phyloP scores from a whole-genome alignment of 64 coral and sea anemone genomes.

The Catalaphyllia jardinei region DNA sequence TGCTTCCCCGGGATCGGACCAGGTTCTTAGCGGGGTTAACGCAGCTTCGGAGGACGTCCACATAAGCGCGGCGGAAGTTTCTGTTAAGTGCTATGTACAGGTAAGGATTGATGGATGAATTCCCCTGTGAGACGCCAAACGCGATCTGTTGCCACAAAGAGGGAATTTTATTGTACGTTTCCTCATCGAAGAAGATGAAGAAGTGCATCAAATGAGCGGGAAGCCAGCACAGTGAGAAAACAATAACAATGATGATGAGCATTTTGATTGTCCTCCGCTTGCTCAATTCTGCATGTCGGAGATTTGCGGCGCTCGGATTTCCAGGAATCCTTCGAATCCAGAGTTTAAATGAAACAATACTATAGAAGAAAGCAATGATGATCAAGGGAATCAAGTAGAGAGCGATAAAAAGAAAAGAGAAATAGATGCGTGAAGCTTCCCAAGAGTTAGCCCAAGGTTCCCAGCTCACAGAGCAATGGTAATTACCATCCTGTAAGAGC shows the following conservation, averaged over 20 bases:
- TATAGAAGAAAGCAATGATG: conserved; percentile 61
- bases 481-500: neutral
- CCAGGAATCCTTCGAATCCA: conserved; percentile 74
- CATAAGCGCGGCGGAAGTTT: conserved; percentile 56
- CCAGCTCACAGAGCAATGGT: conserved; percentile 48
- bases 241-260: conserved; percentile 74
- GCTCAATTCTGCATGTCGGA: conserved; percentile 31
- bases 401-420: conserved; percentile 36
- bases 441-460: conserved; percentile 3
- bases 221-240: conserved; percentile 74
- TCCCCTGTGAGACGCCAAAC: conserved; percentile 54
- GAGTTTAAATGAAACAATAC: conserved; percentile 62
- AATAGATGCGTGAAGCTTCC: neutral
- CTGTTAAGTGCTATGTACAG: conserved; percentile 71
- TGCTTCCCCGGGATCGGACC: neutral
- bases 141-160: neutral
- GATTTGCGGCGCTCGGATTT: conserved; percentile 57
- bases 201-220: conserved; percentile 77
- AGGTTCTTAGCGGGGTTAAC: conserved; percentile 1
- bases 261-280: conserved; percentile 68
- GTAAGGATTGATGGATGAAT: conserved; percentile 79
- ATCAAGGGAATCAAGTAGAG: conserved; percentile 58
- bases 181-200: conserved; percentile 4
- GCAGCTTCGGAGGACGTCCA: conserved; percentile 24
- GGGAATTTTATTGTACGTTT: conserved; percentile 11